phyloP scores from a whole-genome alignment of 2,797 vertebrate species.

The Atherinosoma microstoma region DNA sequence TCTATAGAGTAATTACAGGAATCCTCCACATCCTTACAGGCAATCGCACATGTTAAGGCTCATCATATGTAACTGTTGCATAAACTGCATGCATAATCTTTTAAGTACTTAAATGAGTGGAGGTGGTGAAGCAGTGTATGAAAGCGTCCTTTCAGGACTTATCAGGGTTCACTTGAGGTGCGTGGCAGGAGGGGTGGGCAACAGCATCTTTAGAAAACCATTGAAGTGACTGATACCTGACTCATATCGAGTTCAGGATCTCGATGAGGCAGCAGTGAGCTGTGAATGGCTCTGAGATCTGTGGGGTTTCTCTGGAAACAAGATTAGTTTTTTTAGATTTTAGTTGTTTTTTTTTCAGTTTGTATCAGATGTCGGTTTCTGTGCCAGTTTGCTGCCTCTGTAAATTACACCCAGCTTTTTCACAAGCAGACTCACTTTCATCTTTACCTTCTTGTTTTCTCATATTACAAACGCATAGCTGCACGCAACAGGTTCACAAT shows the following conservation, averaged over 20 bases:
- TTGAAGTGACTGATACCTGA: not conserved
- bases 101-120: conserved; percentile 29
- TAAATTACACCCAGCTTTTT: not conserved
- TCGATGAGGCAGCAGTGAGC: conserved; percentile 5
- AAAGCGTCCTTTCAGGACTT: conserved; percentile 37
- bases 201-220: conserved; percentile 20
- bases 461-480: conserved; percentile 1
- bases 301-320: not conserved
- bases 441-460: not conserved
- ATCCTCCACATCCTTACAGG: not conserved
- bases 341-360: not conserved
- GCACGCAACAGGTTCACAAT: conserved; percentile 1
- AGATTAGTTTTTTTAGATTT: not conserved
- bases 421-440: conserved; percentile 5
- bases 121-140: conserved; percentile 21
- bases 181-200: conserved; percentile 8
- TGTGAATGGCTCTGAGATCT: conserved; percentile 14
- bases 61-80: conserved; percentile 5
- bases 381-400: not conserved
- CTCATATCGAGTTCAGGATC: conserved; percentile 1
- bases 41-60: conserved; percentile 2
- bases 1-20: not conserved
- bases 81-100: conserved; percentile 26
- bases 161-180: conserved; percentile 45
- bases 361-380: not conserved